phyloP scores from a whole-genome alignment of 2,888 invertebrate species.

The Trypoxylon attenuatum region DNA sequence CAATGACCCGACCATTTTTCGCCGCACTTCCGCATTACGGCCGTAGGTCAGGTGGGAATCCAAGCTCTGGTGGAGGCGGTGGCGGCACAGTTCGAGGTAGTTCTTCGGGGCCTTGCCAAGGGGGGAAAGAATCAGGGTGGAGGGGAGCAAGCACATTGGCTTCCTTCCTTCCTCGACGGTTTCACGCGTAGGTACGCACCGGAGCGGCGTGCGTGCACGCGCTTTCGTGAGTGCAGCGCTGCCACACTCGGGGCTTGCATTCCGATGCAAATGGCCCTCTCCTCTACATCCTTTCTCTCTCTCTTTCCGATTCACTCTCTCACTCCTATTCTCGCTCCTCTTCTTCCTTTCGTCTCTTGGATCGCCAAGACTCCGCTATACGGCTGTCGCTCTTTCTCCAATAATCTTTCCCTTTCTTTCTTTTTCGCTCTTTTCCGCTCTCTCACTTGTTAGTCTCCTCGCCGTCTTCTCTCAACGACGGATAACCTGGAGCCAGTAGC shows the following conservation, averaged over 20 bases:
- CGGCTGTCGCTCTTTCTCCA: no score
- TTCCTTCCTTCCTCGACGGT: conserved; percentile 41
- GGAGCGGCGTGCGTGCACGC: conserved; percentile 36
- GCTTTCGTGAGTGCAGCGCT: conserved; percentile 31
- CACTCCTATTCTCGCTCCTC: conserved; percentile 1
- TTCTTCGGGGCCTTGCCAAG: conserved; percentile 14
- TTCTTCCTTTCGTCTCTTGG: conserved; percentile 12
- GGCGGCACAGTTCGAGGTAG: conserved; percentile 8
- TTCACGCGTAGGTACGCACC: conserved; percentile 37
- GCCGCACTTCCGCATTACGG: no score
- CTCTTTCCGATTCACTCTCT: conserved; percentile 7
- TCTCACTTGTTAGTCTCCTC: background rate
- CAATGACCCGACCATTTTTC: no score
- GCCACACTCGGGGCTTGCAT: conserved; percentile 56
- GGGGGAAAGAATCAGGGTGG: no score
- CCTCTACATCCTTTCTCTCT: conserved; percentile 29
- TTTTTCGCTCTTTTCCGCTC: background rate
- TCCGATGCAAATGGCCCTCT: conserved; percentile 65
- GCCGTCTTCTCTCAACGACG: conserved; percentile 12
- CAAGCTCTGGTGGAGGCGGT: background rate
- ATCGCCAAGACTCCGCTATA: conserved; percentile 15
- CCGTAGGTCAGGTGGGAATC: background rate
- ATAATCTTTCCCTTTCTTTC: conserved; percentile 10
- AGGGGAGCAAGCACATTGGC: conserved; percentile 34
- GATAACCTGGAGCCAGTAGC: conserved; percentile 40